Conservation (phyloP, 2,888 invertebrate species). For the Agonopterix alstromeriana region DNA sequence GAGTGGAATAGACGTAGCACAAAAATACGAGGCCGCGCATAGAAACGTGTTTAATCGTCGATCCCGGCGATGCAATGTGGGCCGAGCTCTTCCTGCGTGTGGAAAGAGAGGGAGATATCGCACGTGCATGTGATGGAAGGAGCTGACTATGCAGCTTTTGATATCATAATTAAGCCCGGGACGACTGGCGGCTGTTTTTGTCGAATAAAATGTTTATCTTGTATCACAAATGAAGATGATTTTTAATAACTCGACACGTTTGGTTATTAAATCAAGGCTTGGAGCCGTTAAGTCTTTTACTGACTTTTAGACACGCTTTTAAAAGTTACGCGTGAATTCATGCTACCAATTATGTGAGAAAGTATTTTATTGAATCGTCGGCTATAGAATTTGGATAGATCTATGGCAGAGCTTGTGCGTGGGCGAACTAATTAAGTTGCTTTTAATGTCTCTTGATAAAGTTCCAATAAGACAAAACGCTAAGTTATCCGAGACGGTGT, state of each 20-base stretch:
- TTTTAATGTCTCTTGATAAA: conserved; percentile 7
- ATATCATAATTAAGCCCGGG: conserved; percentile 67
- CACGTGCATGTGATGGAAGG: conserved; percentile 36
- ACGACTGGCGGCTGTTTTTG: conserved; percentile 31
- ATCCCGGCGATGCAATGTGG: conserved; percentile 48
- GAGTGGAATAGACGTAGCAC: conserved; percentile 30
- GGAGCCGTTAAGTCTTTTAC: conserved; percentile 30
- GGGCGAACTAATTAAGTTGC: conserved; percentile 13
- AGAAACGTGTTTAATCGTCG: conserved; percentile 72
- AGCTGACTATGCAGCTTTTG: conserved; percentile 59
- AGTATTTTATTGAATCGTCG: conserved; percentile 16
- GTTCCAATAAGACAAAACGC: conserved; percentile 6
- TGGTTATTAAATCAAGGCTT: conserved; percentile 46
- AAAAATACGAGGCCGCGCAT: conserved; percentile 70
- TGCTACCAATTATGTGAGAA: conserved; percentile 27
- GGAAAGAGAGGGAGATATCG: conserved; percentile 39
- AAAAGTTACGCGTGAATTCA: conserved; percentile 18
- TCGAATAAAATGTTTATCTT: conserved; percentile 64
- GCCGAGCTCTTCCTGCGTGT: conserved; percentile 41
- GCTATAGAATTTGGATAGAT: background rate
- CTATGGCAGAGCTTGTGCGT: background rate
- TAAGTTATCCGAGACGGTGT: background rate
- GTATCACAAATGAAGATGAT: conserved; percentile 52
- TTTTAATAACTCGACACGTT: conserved; percentile 55
- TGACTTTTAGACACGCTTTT: conserved; percentile 31